Conservation (phyloP, 2,888 invertebrate species). For the Eugnorisma glareosa region DNA sequence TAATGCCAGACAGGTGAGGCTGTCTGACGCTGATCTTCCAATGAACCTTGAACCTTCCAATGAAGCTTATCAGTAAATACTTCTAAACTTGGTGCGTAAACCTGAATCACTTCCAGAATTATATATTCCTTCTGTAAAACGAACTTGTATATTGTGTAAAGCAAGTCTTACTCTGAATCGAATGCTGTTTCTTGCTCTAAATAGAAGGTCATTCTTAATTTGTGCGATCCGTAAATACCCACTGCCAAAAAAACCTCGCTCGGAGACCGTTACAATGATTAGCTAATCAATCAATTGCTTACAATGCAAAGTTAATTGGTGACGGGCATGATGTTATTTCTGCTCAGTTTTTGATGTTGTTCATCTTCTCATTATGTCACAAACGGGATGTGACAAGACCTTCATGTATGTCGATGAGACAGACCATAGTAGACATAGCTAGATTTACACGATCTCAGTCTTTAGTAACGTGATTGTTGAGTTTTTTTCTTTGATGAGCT, state of each 20-base stretch:
- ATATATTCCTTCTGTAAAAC: no score
- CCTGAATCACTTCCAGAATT: no score
- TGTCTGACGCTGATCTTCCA: no score
- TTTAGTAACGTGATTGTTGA: neutral
- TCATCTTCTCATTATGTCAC: conserved; percentile 26
- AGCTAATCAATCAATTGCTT: conserved; percentile 59
- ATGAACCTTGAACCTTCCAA: no score
- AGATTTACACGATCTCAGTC: neutral
- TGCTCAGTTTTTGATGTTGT: conserved; percentile 30
- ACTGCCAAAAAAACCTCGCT: conserved; percentile 40
- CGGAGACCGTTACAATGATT: conserved; percentile 51
- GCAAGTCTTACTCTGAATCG: conserved; percentile 1
- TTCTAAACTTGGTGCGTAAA: no score
- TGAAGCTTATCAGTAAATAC: no score
- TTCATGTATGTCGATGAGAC: neutral
- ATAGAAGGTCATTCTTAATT: conserved; percentile 56
- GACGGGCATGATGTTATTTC: conserved; percentile 33
- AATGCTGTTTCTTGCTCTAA: conserved; percentile 21
- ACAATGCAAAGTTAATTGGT: conserved; percentile 47
- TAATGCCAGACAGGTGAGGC: no score
- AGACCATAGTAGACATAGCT: neutral
- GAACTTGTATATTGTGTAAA: neutral
- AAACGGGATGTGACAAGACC: neutral
- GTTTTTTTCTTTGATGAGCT: neutral
- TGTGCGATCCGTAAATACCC: conserved; percentile 38